Conservation (phyloP, 2,113 vertebrate genomes). For the Brachirus orientalis region DNA sequence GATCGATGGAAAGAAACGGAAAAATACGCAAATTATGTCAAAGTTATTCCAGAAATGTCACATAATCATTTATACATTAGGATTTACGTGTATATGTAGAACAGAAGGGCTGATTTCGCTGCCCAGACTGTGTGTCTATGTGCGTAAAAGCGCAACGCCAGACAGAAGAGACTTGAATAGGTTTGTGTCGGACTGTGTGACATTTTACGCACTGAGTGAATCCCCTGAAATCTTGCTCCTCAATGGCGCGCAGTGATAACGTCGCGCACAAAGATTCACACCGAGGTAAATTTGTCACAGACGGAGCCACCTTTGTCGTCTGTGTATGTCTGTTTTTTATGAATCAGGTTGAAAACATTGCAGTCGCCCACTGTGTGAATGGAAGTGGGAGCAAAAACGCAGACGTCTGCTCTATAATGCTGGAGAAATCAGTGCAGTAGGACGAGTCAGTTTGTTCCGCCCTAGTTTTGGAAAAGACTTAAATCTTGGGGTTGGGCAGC, state of each 20-base stretch:
- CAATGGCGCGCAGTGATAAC: not conserved
- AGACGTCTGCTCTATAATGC: too few relatives aligned
- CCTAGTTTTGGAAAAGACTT: not conserved
- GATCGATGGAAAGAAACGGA: too few relatives aligned
- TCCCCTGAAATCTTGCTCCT: not conserved
- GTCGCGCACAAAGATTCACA: not conserved
- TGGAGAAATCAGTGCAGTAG: too few relatives aligned
- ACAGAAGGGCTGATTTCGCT: not conserved
- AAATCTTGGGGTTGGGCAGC: not conserved
- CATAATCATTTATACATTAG: not conserved
- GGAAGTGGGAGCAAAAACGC: not conserved
- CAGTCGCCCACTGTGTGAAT: conserved; percentile 2
- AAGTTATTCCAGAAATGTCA: too few relatives aligned
- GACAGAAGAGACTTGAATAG: conserved; percentile 6
- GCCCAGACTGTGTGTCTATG: conserved; percentile 18
- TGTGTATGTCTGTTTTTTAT: too few relatives aligned
- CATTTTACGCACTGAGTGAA: conserved; percentile 22
- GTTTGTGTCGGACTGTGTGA: not conserved
- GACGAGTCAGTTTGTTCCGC: not conserved
- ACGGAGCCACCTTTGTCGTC: too few relatives aligned
- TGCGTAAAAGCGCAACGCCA: conserved; percentile 68
- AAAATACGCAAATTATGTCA: too few relatives aligned
- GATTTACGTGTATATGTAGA: too few relatives aligned
- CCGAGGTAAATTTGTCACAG: too few relatives aligned
- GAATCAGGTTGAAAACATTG: not conserved